phyloP scores from a whole-genome alignment of 2,888 invertebrate genomes.

The Ophion obscuratus region DNA sequence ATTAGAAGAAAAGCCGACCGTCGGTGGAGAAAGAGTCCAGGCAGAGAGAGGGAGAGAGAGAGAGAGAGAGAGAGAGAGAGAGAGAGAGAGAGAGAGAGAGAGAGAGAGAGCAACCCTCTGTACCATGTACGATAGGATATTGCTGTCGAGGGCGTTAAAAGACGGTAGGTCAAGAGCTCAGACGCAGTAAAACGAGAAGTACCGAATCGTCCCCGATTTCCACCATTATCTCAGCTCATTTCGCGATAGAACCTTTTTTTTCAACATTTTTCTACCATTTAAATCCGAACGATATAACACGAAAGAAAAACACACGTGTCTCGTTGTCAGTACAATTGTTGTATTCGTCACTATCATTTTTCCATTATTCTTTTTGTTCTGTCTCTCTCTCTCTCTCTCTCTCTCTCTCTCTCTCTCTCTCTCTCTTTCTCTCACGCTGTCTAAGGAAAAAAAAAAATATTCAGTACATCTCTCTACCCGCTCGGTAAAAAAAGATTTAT shows the following conservation, averaged over 20 bases:
- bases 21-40: constrained; percentile 22
- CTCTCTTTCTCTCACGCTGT: constrained; percentile 64
- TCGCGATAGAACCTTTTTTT: constrained; percentile 10
- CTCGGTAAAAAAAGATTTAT: constrained; percentile 83
- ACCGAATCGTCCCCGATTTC: constrained; percentile 32
- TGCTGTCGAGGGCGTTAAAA: constrained; percentile 63
- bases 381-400: too few species aligned
- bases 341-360: constrained; percentile 31
- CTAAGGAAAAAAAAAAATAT: constrained; percentile 57
- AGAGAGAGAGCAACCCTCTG: constrained; percentile 9
- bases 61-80: too few species aligned
- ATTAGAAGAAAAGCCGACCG: constrained; percentile 59
- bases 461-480: constrained; percentile 85
- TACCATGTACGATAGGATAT: constrained; percentile 51
- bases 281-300: constrained; percentile 19
- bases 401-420: too few species aligned
- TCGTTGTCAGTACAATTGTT: constrained; percentile 57
- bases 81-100: too few species aligned
- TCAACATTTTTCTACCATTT: constrained; percentile 2
- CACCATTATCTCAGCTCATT: constrained; percentile 44
- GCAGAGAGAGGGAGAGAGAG: constrained; percentile 8
- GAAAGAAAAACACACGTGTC: constrained; percentile 58
- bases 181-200: constrained; percentile 45
- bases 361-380: constrained; percentile 36
- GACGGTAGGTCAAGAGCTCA: constrained; percentile 48